Evolutionary conservation across 2,113 vertebrate genomes (phyloP).

Genomic region (Catagonus wagneri): DNA sequence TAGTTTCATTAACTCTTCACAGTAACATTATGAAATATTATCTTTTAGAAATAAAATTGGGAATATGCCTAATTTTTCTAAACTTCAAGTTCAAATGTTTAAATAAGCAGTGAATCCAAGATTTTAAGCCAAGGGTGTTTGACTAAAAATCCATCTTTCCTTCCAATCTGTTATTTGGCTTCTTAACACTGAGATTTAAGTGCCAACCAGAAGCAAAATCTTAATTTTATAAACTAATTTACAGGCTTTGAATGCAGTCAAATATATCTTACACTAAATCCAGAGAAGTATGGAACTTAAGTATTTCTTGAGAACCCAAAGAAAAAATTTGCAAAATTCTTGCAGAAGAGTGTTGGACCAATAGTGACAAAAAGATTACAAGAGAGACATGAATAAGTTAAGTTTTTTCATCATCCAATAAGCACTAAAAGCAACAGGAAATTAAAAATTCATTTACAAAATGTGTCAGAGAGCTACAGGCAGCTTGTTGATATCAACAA

Average conservation of each 20-base stretch:
- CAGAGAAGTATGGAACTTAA: background rate
- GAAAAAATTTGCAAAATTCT: background rate
- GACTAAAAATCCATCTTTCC: background rate
- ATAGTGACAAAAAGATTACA: background rate
- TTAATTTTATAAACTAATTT: conserved; percentile 56
- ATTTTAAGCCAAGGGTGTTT: conserved; percentile 26
- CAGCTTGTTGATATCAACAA: background rate
- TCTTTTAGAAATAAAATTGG: background rate
- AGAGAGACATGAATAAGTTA: background rate
- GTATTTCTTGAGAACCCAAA: background rate
- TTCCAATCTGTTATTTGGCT: background rate
- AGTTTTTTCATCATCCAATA: background rate
- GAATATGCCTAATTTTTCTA: background rate
- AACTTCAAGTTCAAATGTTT: background rate
- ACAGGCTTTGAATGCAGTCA: background rate
- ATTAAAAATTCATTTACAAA: background rate
- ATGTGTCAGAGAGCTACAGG: background rate
- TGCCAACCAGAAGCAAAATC: background rate
- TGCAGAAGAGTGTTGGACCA: background rate
- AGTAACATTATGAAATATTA: background rate
- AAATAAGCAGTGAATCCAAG: background rate
- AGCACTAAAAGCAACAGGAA: background rate
- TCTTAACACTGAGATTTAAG: conserved; percentile 13
- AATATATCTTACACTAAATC: background rate
- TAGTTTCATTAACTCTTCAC: background rate